These are phyloP conservation scores for Archips xylosteana DNA, from an alignment of 2,888 invertebrate species.

Conservation along the genomic window DNA sequence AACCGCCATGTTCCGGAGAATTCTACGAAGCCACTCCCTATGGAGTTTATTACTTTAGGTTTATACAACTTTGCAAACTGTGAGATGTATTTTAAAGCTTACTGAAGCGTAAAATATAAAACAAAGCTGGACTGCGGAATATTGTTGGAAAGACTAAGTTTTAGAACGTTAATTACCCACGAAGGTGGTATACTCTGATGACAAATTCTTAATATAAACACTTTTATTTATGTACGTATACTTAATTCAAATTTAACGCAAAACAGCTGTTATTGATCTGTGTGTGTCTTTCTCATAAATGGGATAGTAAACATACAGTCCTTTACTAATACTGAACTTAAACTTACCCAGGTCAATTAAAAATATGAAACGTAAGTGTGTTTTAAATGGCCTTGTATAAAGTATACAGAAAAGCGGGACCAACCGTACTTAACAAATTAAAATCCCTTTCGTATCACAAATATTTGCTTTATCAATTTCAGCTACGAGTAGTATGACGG, in stretches of 20 bases:
- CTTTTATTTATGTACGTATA: too few relatives aligned
- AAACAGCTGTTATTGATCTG: too few relatives aligned
- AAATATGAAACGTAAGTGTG: neutral
- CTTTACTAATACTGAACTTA: neutral
- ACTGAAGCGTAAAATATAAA: neutral
- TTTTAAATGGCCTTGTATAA: neutral
- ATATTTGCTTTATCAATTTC: conserved; percentile 25
- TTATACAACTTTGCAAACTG: neutral
- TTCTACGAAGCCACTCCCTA: neutral
- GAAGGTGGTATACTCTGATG: too few relatives aligned
- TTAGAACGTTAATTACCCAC: too few relatives aligned
- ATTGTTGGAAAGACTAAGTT: neutral
- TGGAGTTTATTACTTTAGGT: neutral
- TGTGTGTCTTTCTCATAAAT: too few relatives aligned
- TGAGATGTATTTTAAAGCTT: neutral
- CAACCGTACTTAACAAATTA: conserved; percentile 2
- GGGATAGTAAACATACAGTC: neutral
- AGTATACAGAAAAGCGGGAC: neutral
- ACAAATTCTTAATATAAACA: too few relatives aligned
- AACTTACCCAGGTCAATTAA: neutral
- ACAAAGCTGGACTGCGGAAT: neutral
- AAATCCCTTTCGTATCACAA: conserved; percentile 15
- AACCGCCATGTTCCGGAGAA: neutral
- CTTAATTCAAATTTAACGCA: too few relatives aligned
- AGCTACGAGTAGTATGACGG: neutral